Conservation (phyloP, 2,797 vertebrate genomes). For the Sebastes umbrosus region DNA sequence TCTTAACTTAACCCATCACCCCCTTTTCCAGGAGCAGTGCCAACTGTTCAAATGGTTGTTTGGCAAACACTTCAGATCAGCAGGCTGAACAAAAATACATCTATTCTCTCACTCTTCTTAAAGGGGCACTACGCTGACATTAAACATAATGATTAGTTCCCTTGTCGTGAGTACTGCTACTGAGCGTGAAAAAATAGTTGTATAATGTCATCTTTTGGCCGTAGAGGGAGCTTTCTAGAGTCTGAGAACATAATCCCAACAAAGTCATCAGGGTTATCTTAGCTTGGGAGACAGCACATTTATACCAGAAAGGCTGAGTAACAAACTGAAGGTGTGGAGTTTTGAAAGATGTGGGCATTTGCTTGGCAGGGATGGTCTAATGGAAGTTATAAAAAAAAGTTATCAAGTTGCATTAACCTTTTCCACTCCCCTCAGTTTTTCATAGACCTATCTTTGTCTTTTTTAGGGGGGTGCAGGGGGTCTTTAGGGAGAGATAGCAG, state of each 20-base stretch:
- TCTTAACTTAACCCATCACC: not conserved
- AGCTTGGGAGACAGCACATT: not conserved
- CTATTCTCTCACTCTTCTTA: not conserved
- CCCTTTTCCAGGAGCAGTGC: not conserved
- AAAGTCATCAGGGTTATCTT: not conserved
- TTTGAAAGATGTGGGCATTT: not conserved
- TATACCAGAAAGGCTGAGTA: not conserved
- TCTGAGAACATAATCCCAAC: not conserved
- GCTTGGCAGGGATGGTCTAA: not conserved
- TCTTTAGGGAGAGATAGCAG: no score
- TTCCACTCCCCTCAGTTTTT: no score
- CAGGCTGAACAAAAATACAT: not conserved
- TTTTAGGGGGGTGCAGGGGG: no score
- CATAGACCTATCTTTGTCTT: no score
- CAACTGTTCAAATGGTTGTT: not conserved
- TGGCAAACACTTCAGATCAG: slow-evolving; percentile 1
- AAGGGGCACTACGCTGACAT: not conserved
- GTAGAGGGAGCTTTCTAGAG: not conserved
- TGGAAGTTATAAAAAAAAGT: not conserved
- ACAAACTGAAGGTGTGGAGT: not conserved
- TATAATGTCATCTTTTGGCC: not conserved
- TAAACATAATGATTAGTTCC: not conserved
- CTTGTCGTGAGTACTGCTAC: not conserved
- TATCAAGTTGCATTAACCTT: no score
- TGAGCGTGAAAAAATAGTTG: not conserved